Conservation (phyloP, 1,140 invertebrate species). For the Eciton burchellii region DNA sequence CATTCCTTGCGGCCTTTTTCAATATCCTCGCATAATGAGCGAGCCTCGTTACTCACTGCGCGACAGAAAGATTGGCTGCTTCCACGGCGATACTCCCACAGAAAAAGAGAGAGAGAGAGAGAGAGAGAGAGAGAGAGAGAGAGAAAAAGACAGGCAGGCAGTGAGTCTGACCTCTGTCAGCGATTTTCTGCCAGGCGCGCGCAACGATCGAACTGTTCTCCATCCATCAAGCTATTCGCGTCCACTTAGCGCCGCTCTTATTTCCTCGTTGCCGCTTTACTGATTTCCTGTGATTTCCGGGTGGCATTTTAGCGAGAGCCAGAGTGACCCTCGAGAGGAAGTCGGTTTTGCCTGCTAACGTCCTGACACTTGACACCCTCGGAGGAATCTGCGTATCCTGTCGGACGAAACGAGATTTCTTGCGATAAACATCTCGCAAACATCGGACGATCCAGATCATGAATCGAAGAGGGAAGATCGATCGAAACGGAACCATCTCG, state of each 20-base stretch:
- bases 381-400: conserved; percentile 60
- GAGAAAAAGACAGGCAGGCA: too few relatives aligned
- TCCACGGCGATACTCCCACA: conserved; percentile 26
- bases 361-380: conserved; percentile 70
- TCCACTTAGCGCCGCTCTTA: conserved; percentile 40
- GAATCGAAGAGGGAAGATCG: background rate
- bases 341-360: conserved; percentile 8
- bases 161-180: conserved; percentile 23
- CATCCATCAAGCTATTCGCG: conserved; percentile 55
- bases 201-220: conserved; percentile 52
- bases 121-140: too few relatives aligned
- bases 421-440: conserved; percentile 2
- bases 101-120: too few relatives aligned
- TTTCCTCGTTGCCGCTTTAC: conserved; percentile 50
- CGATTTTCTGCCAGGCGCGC: conserved; percentile 62
- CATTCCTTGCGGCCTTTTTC: background rate
- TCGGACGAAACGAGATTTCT: background rate
- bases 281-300: conserved; percentile 34
- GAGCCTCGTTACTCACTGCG: conserved; percentile 43
- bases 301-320: background rate
- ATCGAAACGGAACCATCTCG: background rate
- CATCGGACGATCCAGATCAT: background rate
- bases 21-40: conserved; percentile 1
- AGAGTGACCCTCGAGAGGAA: conserved; percentile 21
- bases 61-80: conserved; percentile 37